Evolutionary conservation across 2,797 vertebrate species (phyloP).

Genomic region (Pangasius djambal): DNA sequence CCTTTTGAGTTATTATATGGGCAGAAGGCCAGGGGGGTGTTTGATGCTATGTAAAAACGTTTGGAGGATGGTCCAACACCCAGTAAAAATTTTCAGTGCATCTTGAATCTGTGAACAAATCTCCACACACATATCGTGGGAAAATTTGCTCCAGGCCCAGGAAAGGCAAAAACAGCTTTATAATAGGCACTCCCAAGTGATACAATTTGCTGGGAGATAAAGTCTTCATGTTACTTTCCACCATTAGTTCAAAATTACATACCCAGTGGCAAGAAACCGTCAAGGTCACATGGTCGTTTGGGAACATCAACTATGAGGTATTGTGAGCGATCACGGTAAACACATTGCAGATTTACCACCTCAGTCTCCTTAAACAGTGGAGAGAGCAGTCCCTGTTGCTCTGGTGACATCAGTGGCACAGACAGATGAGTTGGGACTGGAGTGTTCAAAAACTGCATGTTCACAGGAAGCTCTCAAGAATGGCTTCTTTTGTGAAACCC

Average conservation of each 20-base stretch:
- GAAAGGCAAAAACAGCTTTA: background rate
- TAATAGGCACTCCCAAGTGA: background rate
- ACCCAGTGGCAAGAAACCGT: background rate
- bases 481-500: background rate
- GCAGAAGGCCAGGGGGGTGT: background rate
- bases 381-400: background rate
- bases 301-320: background rate
- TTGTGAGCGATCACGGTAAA: background rate
- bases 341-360: background rate
- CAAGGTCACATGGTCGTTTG: background rate
- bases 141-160: background rate
- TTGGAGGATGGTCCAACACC: background rate
- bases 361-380: background rate
- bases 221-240: background rate
- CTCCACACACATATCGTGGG: background rate
- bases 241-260: background rate
- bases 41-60: background rate
- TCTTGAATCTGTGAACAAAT: background rate
- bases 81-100: background rate
- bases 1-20: background rate
- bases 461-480: background rate
- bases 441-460: background rate
- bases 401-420: background rate
- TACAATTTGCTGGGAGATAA: background rate
- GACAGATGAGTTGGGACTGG: background rate